Conservation (phyloP, 2,888 invertebrate species). For the Standfussiana lucernea region DNA sequence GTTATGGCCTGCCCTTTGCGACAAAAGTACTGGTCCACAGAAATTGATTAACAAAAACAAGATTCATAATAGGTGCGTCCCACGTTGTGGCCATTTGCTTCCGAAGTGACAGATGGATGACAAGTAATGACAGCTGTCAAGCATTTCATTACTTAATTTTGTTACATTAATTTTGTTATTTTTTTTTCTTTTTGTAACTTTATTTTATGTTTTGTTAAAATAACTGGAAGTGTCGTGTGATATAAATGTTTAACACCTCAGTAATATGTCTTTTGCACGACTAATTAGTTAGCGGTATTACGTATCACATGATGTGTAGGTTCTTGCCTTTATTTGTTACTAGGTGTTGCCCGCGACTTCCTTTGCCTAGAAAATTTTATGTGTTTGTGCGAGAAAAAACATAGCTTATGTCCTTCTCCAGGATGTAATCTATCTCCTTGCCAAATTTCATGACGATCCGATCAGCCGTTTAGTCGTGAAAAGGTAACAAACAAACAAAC, state of each 20-base stretch:
- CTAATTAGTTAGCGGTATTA: constrained; percentile 29
- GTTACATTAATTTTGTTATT: too few species aligned
- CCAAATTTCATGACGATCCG: neutral
- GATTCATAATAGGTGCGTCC: neutral
- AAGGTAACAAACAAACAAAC: neutral
- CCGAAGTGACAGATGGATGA: constrained; percentile 24
- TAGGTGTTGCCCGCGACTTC: neutral
- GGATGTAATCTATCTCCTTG: neutral
- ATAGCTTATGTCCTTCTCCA: too few species aligned
- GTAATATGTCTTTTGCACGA: constrained; percentile 12
- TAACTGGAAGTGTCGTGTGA: constrained; percentile 25
- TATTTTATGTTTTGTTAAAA: neutral
- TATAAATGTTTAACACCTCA: constrained; percentile 1
- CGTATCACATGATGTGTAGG: constrained; percentile 7
- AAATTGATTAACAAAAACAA: constrained; percentile 42
- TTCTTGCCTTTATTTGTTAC: constrained; percentile 13
- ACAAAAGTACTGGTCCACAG: constrained; percentile 6
- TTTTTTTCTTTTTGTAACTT: constrained; percentile 13
- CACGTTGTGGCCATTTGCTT: constrained; percentile 10
- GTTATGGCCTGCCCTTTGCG: constrained; percentile 4
- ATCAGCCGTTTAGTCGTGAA: neutral
- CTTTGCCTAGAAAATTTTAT: neutral
- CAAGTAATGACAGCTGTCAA: constrained; percentile 50
- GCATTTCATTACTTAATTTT: constrained; percentile 1
- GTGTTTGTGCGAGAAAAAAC: neutral